Base-by-base conservation (phyloP, 2,797 vertebrate genomes). In the Peromyscus eremicus region DNA sequence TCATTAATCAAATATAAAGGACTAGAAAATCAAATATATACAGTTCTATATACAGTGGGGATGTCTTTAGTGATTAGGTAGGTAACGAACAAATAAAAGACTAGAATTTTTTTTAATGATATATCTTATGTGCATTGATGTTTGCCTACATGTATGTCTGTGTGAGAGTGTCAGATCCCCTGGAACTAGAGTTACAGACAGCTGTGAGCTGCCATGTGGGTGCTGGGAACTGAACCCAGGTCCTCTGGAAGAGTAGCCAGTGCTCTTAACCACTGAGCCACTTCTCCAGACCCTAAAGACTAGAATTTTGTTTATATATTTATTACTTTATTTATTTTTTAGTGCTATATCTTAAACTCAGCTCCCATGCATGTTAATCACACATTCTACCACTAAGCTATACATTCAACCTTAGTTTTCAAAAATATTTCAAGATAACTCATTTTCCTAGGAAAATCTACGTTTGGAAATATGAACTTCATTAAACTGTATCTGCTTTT, bases 11-110 rank as follows among this genome's bases (percentile, higher is more conserved):
- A 81, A 85, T 43, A 19, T 46, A 89, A 76, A 88, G 17, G 49
- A 19, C 14, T 62, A 43, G 40, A 57, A 89, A 32, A 76, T 5
- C 52, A 73, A 89, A 75, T 23, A 57, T 23, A 75, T 75, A 60
- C 37, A 57, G n/a, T 76, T 76, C 71, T 40, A 88, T 16, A 43
- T 11, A 83, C 16, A 75, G 14, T 87, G 27, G 86, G 83, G 29
- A 80, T 71, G 43, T 52, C 90, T 96, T 84, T 87, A 94, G 84
- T 57, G 25, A 92, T 92, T 77, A 93, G 62, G 13, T 49, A 87
- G 84, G 46, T 49, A 14, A 88, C 73, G 75, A 77, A 94, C 55
- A 25, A 75, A 83, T 68, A 90, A 95, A 88, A 9, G 57, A 97
- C 16, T 43, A 34, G 25, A 27, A 64, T 27, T 34, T 68, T 32